Percentiles rank a stretch among this genome's conserved stretches.
Evolutionary conservation across 37 sponge, comb jelly and placozoan species (phyloP).

Genomic region (Chondrosia reniformis): DNA sequence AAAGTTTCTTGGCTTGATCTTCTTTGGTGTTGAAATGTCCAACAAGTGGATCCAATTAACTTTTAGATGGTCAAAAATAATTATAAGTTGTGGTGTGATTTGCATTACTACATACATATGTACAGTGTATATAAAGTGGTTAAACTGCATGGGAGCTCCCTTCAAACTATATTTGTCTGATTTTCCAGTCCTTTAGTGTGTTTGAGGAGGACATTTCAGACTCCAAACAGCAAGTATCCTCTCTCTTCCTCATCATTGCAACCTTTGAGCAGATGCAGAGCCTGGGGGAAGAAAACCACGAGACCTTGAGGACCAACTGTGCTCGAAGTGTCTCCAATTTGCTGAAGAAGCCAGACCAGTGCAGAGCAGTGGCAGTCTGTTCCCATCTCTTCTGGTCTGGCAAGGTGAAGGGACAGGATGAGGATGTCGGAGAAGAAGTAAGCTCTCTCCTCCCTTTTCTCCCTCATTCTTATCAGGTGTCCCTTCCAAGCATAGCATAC

Average conservation of each 20-base stretch:
- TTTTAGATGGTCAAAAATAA: too few relatives aligned
- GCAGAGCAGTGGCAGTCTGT: constrained; percentile 83
- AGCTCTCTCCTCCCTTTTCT: too few relatives aligned
- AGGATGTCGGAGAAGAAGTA: constrained; percentile 24
- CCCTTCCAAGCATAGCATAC: too few relatives aligned
- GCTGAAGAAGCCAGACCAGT: constrained; percentile 98
- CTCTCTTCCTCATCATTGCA: constrained; percentile 86
- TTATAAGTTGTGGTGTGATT: too few relatives aligned
- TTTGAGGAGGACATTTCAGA: constrained; percentile 96
- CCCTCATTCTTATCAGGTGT: too few relatives aligned
- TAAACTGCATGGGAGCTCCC: too few relatives aligned
- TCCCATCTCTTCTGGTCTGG: constrained; percentile 98
- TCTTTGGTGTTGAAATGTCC: too few relatives aligned
- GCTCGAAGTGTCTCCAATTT: constrained; percentile 83
- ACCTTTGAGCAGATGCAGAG: constrained; percentile 85
- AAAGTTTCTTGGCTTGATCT: too few relatives aligned
- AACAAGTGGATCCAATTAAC: too few relatives aligned
- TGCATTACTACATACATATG: too few relatives aligned
- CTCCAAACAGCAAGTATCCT: constrained; percentile 83
- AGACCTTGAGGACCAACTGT: constrained; percentile 89
- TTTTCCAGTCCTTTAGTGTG: constrained; percentile 90
- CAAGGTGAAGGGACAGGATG: constrained; percentile 28
- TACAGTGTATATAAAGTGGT: too few relatives aligned
- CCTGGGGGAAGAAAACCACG: constrained; percentile 98
- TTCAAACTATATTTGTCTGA: too few relatives aligned